Evolutionary conservation across 2,888 invertebrate genomes (phyloP).

Genomic region (Oxytorus armatus): DNA sequence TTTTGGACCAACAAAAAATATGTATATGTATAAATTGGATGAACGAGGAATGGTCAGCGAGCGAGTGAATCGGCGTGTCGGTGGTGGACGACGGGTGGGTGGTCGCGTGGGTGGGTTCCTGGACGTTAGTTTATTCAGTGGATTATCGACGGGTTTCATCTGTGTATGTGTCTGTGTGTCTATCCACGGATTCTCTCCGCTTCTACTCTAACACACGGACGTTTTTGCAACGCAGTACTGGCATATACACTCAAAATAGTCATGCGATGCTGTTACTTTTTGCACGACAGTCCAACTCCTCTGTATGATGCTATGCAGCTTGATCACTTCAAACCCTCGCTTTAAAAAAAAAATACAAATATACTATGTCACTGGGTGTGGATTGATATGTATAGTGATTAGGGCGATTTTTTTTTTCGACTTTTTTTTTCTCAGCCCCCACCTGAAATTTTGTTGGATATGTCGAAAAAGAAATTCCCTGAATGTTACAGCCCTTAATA

Average conservation of each 20-base stretch:
- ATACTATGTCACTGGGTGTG: not conserved
- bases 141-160: constrained; percentile 84
- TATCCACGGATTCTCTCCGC: too few relatives aligned
- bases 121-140: constrained; percentile 84
- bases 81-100: constrained; percentile 55
- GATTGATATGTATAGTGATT: not conserved
- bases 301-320: constrained; percentile 18
- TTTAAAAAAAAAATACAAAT: constrained; percentile 2
- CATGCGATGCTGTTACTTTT: constrained; percentile 72
- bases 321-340: not conserved
- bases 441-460: too few relatives aligned
- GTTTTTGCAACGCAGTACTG: constrained; percentile 69
- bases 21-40: constrained; percentile 5
- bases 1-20: not conserved
- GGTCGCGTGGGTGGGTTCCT: constrained; percentile 76
- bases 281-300: constrained; percentile 33
- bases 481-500: too few relatives aligned
- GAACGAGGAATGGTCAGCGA: not conserved
- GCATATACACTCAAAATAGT: constrained; percentile 81
- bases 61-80: constrained; percentile 35
- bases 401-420: too few relatives aligned
- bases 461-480: too few relatives aligned
- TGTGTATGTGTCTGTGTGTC: too few relatives aligned
- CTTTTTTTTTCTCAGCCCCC: too few relatives aligned
- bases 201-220: constrained; percentile 28